Percentiles rank a stretch among this genome's conserved stretches.
These are phyloP conservation scores for Nannoperca australis DNA, from an alignment of 2,797 vertebrate species.

Conservation along the genomic window DNA sequence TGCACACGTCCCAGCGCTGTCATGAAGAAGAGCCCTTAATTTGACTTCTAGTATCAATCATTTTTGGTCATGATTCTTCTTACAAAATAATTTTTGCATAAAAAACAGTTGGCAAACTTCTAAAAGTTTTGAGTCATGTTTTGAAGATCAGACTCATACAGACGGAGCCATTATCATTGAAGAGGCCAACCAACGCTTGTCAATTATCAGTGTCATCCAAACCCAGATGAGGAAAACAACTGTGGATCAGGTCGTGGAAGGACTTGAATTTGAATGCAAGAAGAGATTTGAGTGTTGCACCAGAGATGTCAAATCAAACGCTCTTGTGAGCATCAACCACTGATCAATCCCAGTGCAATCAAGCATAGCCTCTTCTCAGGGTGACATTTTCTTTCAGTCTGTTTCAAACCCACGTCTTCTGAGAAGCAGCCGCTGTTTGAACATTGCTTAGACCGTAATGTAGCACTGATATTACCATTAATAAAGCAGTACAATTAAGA, in stretches of 20 bases:
- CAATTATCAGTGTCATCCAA: slow-evolving; percentile 69
- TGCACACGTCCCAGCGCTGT: slow-evolving; percentile 7
- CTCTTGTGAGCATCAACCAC: slow-evolving; percentile 77
- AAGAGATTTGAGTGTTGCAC: slow-evolving; percentile 71
- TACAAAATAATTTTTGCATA: slow-evolving; percentile 15
- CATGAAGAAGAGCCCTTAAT: slow-evolving; percentile 16
- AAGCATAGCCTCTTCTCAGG: slow-evolving; percentile 78
- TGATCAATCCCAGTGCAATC: slow-evolving; percentile 80
- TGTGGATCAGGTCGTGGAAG: slow-evolving; percentile 66
- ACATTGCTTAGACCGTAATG: slow-evolving; percentile 31
- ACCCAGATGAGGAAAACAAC: slow-evolving; percentile 67
- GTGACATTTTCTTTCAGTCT: slow-evolving; percentile 76
- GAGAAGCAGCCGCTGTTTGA: slow-evolving; percentile 50
- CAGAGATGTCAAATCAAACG: slow-evolving; percentile 81
- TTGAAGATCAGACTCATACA: slow-evolving; percentile 40
- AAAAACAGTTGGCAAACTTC: slow-evolving; percentile 32
- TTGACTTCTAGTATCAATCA: slow-evolving; percentile 32
- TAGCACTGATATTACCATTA: slow-evolving; percentile 9
- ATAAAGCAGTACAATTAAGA: slow-evolving; percentile 41
- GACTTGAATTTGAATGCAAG: slow-evolving; percentile 76
- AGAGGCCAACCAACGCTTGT: slow-evolving; percentile 55
- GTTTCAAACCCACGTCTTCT: slow-evolving; percentile 59
- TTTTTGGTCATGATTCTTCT: slow-evolving; percentile 14
- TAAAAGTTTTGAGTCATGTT: slow-evolving; percentile 33
- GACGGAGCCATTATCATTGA: slow-evolving; percentile 38